Evolutionary conservation across 2,113 vertebrate genomes (phyloP), one percentile per base, ranked within the genome.

Genomic region (Ceuthmochares aereus): DNA sequence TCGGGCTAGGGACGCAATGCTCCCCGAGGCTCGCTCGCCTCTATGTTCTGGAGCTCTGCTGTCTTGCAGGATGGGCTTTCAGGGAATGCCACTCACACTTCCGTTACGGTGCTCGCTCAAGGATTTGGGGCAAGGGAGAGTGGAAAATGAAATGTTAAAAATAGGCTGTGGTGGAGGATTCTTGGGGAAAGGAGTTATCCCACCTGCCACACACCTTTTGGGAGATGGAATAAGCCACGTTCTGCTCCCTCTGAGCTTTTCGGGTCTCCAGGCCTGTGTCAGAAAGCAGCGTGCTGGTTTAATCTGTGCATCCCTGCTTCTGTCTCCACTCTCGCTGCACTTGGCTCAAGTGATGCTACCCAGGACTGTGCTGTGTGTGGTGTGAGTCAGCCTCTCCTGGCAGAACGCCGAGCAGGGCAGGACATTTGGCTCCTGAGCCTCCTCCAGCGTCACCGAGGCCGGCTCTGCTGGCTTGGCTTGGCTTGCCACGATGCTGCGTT

Each of bases 201-300:
- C 47, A 3, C n/a, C 12, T 40, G 29, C 29, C 23, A 9, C 10
- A 2, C 47, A 20, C 29, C 30, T 55, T 32, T 10, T 10, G 58
- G 62, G 73, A 43, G 64, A 12, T 0, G 0, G 55, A 40, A 21
- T 36, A 17, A 54, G 74, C 10, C 14, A 7, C 0, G 0, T 30
- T 37, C 25, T 14, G n/a, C 42, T 72, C 77, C 68, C 60, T 10
- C 13, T 2, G 37, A 30, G 51, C 42, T 54, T 37, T 21, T 6
- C 9, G 3, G 64, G 55, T 25, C 45, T 16, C 25, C 25, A 13
- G 45, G 79, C 67, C 67, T 9, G 52, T 0, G 3, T 19, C 9
- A 8, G 37, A 60, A 76, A 60, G 84, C 89, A 8, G 6, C 12
- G 34, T 36, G 92, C 55, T 84, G 1, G 36, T 43, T 83, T 21